Evolutionary conservation across 2,797 vertebrate genomes (phyloP).

Genomic region (Sebastes taczanowskii): DNA sequence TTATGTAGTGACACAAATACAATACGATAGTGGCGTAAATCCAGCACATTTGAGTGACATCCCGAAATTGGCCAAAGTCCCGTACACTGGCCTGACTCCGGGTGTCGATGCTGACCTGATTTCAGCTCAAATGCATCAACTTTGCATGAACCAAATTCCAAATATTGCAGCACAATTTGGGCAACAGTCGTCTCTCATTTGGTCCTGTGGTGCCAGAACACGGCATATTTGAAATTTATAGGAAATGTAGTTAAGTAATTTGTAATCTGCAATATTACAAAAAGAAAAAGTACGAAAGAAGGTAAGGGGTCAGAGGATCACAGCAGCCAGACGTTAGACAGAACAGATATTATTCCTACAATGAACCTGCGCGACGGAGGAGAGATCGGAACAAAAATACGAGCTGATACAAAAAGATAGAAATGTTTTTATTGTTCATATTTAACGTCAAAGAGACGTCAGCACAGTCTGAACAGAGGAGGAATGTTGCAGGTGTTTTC

Average conservation of each 20-base stretch:
- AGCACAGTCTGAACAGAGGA: background rate
- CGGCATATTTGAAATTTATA: background rate
- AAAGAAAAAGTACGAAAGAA: background rate
- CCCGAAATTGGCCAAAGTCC: too few relatives aligned
- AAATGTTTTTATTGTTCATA: background rate
- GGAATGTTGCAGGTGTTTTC: conserved; percentile 5
- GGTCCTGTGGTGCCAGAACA: background rate
- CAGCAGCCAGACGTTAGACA: background rate
- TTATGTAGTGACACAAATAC: too few relatives aligned
- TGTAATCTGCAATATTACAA: background rate
- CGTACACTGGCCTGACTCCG: background rate
- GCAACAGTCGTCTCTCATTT: background rate
- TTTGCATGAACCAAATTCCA: too few relatives aligned
- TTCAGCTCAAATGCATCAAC: too few relatives aligned
- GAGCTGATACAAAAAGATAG: background rate
- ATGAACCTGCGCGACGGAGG: background rate
- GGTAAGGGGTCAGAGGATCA: background rate
- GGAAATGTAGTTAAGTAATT: background rate
- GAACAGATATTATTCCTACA: background rate
- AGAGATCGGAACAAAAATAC: background rate
- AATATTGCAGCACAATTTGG: too few relatives aligned
- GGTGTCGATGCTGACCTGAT: background rate
- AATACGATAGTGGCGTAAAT: too few relatives aligned
- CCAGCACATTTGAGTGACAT: too few relatives aligned
- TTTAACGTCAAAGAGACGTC: background rate